Percentiles rank a stretch among this genome's conserved stretches.
phyloP scores from a whole-genome alignment of 1,140 invertebrate genomes.

The Hesperophylax magnus region DNA sequence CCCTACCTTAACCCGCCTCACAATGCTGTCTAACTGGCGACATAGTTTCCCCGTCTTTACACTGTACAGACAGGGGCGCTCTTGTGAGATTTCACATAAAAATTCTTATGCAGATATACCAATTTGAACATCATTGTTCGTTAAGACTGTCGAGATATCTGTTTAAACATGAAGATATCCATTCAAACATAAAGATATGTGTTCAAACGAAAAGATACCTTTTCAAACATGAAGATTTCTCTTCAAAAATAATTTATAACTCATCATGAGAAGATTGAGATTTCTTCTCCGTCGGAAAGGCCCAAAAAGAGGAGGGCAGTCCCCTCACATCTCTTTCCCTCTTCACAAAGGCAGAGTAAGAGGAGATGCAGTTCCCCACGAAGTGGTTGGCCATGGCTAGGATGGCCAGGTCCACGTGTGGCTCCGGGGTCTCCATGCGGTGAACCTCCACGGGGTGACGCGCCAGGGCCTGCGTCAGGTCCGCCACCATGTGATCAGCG shows the following conservation, averaged over 20 bases:
- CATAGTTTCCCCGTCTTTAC: too few relatives aligned
- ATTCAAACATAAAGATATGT: too few relatives aligned
- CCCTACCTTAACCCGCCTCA: too few relatives aligned
- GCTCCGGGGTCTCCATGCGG: constrained; percentile 74
- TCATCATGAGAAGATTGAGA: constrained; percentile 54
- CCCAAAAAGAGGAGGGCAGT: constrained; percentile 88
- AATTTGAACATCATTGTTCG: too few relatives aligned
- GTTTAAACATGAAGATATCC: too few relatives aligned
- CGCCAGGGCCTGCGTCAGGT: constrained; percentile 81
- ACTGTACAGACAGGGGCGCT: too few relatives aligned
- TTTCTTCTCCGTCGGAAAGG: constrained; percentile 76
- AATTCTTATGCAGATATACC: too few relatives aligned
- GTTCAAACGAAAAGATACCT: too few relatives aligned
- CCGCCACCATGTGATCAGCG: constrained; percentile 86
- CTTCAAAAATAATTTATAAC: constrained; percentile 27
- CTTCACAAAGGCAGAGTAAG: constrained; percentile 92
- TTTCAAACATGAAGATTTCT: too few relatives aligned
- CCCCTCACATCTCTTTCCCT: constrained; percentile 84
- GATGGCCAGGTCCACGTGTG: constrained; percentile 90
- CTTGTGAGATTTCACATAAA: too few relatives aligned
- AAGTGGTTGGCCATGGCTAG: constrained; percentile 89
- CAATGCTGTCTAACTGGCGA: too few relatives aligned
- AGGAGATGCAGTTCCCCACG: constrained; percentile 96
- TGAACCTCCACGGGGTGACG: constrained; percentile 79
- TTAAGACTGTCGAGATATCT: too few relatives aligned